Evolutionary conservation across 1,140 invertebrate genomes (phyloP).

Genomic region (Plutomurus gul): DNA sequence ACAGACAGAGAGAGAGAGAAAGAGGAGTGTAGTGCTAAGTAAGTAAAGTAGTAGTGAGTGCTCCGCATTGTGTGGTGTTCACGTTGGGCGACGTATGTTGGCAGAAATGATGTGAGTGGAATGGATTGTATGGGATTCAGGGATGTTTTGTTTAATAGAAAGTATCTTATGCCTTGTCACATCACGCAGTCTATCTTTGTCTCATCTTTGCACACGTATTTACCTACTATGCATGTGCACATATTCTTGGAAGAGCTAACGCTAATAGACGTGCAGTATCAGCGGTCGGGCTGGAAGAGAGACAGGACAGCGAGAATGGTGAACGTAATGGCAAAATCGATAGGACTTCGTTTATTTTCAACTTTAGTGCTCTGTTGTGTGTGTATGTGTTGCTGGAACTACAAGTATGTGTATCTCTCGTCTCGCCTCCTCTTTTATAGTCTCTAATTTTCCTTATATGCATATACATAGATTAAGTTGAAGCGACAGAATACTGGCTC

Average conservation of each 20-base stretch:
- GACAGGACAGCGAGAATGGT: background rate
- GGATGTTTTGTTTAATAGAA: background rate
- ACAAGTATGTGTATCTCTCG: too few relatives aligned
- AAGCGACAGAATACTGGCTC: background rate
- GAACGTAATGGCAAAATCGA: constrained; percentile 13
- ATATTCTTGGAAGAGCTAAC: background rate
- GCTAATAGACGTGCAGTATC: background rate
- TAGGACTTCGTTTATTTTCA: constrained; percentile 11
- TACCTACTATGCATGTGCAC: background rate
- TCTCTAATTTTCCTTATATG: too few relatives aligned
- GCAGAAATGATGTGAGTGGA: background rate
- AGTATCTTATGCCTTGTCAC: constrained; percentile 12
- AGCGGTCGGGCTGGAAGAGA: background rate
- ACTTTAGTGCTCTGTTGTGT: background rate
- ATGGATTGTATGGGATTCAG: background rate
- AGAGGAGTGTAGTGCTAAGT: background rate
- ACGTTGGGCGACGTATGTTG: too few relatives aligned
- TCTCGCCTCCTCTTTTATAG: too few relatives aligned
- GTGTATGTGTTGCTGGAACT: too few relatives aligned
- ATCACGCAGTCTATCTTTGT: background rate
- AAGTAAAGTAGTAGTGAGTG: background rate
- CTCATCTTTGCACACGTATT: background rate
- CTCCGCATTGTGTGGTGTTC: background rate
- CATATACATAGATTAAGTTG: background rate
- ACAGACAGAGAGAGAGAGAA: background rate